These are phyloP conservation scores for Sabellastarte sp. DNA, from an alignment of 2,888 invertebrate species.

Conservation along the genomic window DNA sequence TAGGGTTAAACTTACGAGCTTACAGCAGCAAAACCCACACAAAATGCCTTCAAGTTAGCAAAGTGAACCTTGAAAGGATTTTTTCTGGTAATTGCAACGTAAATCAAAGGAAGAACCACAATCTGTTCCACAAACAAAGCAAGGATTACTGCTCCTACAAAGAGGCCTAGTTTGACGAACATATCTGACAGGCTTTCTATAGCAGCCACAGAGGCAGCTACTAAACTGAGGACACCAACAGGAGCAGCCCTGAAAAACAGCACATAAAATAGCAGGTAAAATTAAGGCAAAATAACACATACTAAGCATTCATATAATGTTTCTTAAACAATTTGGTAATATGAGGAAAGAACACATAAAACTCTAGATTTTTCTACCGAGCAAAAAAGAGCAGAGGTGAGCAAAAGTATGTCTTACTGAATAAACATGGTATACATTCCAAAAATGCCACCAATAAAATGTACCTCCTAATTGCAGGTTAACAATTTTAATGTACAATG, in stretches of 20 bases:
- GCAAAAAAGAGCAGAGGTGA: no score
- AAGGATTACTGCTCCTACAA: background rate
- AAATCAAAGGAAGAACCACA: background rate
- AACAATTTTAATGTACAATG: no score
- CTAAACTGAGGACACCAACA: background rate
- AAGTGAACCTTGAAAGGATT: background rate
- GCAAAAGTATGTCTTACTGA: no score
- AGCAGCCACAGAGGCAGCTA: background rate
- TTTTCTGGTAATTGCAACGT: background rate
- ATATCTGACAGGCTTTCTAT: background rate
- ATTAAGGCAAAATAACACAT: no score
- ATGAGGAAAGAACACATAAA: no score
- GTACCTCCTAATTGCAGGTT: no score
- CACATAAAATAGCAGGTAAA: no score
- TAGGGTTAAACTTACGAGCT: slow-evolving; percentile 3
- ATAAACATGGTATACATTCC: no score
- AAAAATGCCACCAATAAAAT: no score
- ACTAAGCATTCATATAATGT: no score
- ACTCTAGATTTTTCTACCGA: no score
- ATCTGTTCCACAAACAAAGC: background rate
- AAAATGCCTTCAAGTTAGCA: background rate
- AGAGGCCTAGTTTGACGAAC: slow-evolving; percentile 1
- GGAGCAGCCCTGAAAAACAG: background rate
- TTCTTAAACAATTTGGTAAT: no score
- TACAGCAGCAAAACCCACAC: background rate